phyloP scores from a whole-genome alignment of 2,888 invertebrate genomes.

The Cephalotes varians region DNA sequence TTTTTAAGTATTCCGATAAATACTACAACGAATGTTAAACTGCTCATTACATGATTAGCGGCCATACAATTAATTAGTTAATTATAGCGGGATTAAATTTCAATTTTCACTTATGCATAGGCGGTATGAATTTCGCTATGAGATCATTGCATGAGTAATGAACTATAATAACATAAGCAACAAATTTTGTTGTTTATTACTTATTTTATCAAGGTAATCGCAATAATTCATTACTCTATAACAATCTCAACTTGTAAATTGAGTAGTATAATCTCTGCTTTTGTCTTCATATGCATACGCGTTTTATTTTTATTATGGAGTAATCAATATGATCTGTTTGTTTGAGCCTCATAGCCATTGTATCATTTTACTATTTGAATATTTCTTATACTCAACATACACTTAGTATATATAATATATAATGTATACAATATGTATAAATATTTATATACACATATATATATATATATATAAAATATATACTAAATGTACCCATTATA shows the following conservation, averaged over 20 bases:
- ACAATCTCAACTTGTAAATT: not conserved
- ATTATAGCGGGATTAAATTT: slow-evolving; percentile 50
- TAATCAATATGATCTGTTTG: not conserved
- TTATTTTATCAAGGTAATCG: too few species aligned
- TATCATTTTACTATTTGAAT: not conserved
- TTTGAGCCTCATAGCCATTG: not conserved
- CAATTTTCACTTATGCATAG: slow-evolving; percentile 44
- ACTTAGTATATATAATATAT: too few species aligned
- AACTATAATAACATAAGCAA: not conserved
- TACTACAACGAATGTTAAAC: slow-evolving; percentile 21
- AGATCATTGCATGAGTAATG: not conserved
- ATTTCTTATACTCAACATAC: too few species aligned
- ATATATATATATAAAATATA: too few species aligned
- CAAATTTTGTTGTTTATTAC: not conserved
- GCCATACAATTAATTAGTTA: slow-evolving; percentile 63
- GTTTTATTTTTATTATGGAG: not conserved
- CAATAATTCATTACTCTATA: too few species aligned
- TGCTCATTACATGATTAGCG: slow-evolving; percentile 57
- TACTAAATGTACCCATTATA: too few species aligned
- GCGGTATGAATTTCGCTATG: slow-evolving; percentile 19
- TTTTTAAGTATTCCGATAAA: not conserved
- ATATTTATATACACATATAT: too few species aligned
- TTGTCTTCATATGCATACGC: not conserved
- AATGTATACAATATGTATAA: too few species aligned
- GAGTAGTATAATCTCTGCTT: too few species aligned